Evolutionary conservation across 1,140 invertebrate genomes (phyloP), one percentile per base, ranked within the genome.

Genomic region (Drosophila rufa): DNA sequence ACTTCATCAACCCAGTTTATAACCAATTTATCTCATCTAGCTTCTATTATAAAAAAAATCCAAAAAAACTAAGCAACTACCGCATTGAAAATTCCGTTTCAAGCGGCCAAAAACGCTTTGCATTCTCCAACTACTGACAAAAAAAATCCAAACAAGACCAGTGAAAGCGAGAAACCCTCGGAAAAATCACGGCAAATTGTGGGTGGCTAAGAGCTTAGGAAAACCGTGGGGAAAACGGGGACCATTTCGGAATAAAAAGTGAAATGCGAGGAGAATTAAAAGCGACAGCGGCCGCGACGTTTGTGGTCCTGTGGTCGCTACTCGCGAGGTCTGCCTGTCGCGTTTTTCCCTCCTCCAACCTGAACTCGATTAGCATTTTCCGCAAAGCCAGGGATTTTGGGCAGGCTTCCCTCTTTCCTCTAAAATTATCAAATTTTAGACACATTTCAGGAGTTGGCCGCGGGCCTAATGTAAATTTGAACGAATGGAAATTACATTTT

Each of bases 201-300:
- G 46, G 43, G 61, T 46, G 22, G 50, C 38, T 8, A 64, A 83
- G 40, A 76, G 64, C 68, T 67, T 56, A 60, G 78, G 78, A 69
- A 62, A 61, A 51, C 47, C 30, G 27, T 25, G 19, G 15, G 46
- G 40, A 53, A 25, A 17, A 45, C 2, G 14, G 42, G 15, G 9
- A 58, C 43, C 14, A 25, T 56, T 56, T 56, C 14, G 14, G 19
- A 47, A 25, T 43, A 33, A 60, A 83, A 66, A 70, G 56, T 48
- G 70, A 74, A 81, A 85, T 73, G 66, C 67, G 75, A 79, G 70
- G 70, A 85, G 85, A 85, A 90, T 90, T 85, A 89, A 89, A 85
- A 85, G 81, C 85, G 79, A 61, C 85, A 85, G 77, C 36, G 55
- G 75, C 85, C 81, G 81, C 84, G 84, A 89, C 62, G 74, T 61